A percentile compares a stretch with the other conserved stretches of the same genome.
These are phyloP conservation scores for Sitta europaea DNA, from an alignment of 2,113 vertebrate genomes.

Conservation along the genomic window DNA sequence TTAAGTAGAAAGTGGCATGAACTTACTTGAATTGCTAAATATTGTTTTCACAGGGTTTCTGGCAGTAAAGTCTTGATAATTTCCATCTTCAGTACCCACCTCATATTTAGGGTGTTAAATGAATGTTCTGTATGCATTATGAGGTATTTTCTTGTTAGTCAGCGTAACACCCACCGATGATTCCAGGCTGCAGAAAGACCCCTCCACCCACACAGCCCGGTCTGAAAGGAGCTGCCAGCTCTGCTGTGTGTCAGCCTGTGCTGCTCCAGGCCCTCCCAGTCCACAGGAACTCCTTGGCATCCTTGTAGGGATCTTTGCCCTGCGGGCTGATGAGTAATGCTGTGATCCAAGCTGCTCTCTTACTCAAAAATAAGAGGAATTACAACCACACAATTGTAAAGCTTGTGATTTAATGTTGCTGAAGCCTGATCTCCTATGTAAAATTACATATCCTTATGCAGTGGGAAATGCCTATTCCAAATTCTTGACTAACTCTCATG, in stretches of 20 bases:
- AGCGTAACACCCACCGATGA: background rate
- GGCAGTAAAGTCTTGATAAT: conserved; percentile 1
- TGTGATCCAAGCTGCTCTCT: background rate
- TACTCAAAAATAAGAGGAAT: background rate
- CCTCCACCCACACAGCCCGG: background rate
- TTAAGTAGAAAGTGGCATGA: conserved; percentile 36
- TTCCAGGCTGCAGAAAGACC: background rate
- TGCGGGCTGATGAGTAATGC: background rate
- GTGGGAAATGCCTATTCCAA: background rate
- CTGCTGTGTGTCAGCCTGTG: background rate
- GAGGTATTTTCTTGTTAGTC: conserved; percentile 22
- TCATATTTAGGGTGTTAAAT: background rate
- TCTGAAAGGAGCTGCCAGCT: background rate
- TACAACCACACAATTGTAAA: background rate
- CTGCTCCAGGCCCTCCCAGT: background rate
- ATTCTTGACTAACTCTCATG: background rate
- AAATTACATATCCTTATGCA: background rate
- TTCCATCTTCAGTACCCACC: background rate
- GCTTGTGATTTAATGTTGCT: background rate
- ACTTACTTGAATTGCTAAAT: conserved; percentile 35
- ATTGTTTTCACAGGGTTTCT: conserved; percentile 28
- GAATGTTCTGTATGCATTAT: background rate
- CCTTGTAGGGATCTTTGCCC: background rate
- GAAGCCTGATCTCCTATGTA: background rate
- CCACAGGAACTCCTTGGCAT: background rate